These are phyloP conservation scores for Mesorhabditis spiculigera DNA, from an alignment of 2,888 invertebrate species.

Conservation along the genomic window DNA sequence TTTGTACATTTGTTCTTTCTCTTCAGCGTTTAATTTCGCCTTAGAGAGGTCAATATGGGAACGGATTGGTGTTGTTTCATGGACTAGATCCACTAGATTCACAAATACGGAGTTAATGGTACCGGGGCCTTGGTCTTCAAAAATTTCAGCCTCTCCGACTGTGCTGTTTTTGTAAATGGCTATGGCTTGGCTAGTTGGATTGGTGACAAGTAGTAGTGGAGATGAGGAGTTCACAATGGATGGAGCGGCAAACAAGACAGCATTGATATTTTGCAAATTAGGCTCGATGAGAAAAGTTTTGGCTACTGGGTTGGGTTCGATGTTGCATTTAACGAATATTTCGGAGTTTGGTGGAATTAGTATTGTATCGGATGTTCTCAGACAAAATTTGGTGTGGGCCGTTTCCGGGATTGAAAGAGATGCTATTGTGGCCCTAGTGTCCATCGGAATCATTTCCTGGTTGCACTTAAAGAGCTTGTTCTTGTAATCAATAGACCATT, in stretches of 20 bases:
- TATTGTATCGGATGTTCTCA: constrained; percentile 1
- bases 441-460: constrained; percentile 8
- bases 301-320: neutral
- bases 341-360: constrained; percentile 10
- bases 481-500: constrained; percentile 12
- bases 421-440: neutral
- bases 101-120: no score
- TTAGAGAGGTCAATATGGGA: no score
- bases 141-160: constrained; percentile 2
- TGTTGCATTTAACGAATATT: constrained; percentile 11
- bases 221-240: neutral
- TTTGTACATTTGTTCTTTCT: no score
- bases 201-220: constrained; percentile 6
- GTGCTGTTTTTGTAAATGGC: constrained; percentile 8
- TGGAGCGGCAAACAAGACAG: constrained; percentile 7
- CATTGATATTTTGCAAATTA: neutral
- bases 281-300: neutral
- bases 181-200: constrained; percentile 8
- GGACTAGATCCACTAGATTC: no score
- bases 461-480: constrained; percentile 3
- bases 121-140: no score
- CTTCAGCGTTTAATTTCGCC: no score
- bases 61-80: no score
- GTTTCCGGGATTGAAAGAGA: neutral
- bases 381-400: no score